Percentiles rank a stretch among this genome's conserved stretches.
phyloP scores from a whole-genome alignment of 92 coral and sea anemone species.

The Metridium senile region DNA sequence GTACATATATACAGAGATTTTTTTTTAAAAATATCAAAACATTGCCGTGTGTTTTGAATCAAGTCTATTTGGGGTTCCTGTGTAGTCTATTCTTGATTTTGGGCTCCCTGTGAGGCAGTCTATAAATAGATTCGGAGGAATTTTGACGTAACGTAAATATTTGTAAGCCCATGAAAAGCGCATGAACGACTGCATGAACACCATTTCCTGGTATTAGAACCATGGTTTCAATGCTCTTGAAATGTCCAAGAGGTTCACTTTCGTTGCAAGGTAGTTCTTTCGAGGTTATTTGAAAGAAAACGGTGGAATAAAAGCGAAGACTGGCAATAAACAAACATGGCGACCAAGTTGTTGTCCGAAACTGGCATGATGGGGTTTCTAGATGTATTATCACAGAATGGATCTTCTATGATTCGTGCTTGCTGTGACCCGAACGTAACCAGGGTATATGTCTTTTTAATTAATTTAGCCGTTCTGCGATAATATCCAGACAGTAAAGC shows the following conservation, averaged over 20 bases:
- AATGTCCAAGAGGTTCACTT: neutral
- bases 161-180: too few relatives aligned
- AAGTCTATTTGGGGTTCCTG: too few relatives aligned
- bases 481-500: too few relatives aligned
- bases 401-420: neutral
- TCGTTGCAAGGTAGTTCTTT: neutral
- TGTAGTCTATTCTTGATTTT: too few relatives aligned
- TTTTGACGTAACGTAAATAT: too few relatives aligned
- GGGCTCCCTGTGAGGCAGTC: too few relatives aligned
- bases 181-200: neutral
- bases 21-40: too few relatives aligned
- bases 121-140: too few relatives aligned
- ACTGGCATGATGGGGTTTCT: neutral
- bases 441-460: neutral
- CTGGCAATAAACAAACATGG: constrained; percentile 12
- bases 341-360: neutral
- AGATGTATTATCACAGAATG: neutral
- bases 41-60: too few relatives aligned
- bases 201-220: neutral
- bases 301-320: neutral
- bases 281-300: neutral
- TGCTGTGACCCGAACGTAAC: neutral
- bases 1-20: too few relatives aligned
- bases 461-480: too few relatives aligned
- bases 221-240: neutral